phyloP scores from a whole-genome alignment of 1,140 invertebrate species.

The Octopus bimaculoides region DNA sequence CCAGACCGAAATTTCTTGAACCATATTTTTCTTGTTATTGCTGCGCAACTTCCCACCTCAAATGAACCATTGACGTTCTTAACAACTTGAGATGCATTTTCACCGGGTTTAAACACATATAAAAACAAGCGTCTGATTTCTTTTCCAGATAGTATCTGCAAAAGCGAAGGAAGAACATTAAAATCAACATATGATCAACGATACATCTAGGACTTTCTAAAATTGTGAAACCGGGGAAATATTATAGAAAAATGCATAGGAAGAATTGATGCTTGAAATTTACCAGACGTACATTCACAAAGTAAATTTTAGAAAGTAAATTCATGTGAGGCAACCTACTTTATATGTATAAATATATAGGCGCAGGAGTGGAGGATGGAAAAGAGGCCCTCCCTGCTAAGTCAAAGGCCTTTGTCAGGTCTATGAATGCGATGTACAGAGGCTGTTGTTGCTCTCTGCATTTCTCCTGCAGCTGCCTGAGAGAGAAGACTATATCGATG shows the following conservation, averaged over 20 bases:
- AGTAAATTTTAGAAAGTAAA: too few relatives aligned
- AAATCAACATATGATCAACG: not conserved
- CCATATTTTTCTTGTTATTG: not conserved
- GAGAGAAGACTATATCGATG: too few relatives aligned
- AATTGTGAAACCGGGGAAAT: not conserved
- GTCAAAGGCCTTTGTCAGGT: too few relatives aligned
- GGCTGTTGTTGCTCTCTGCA: too few relatives aligned
- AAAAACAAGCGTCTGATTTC: not conserved
- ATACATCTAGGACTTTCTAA: not conserved
- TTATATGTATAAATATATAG: too few relatives aligned
- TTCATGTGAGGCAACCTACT: too few relatives aligned
- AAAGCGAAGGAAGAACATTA: not conserved
- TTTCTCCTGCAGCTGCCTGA: too few relatives aligned
- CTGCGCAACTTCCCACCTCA: not conserved
- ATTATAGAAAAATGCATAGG: not conserved
- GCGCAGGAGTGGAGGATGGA: too few relatives aligned
- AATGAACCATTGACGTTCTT: not conserved
- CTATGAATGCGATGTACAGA: too few relatives aligned
- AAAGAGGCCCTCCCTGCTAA: too few relatives aligned
- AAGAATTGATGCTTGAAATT: not conserved
- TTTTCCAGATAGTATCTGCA: not conserved
- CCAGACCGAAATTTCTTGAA: not conserved
- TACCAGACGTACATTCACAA: not conserved
- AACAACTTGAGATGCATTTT: not conserved
- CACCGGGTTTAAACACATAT: too few relatives aligned